Base-by-base conservation (phyloP, 2,888 invertebrate genomes). In the Acronicta psi region DNA sequence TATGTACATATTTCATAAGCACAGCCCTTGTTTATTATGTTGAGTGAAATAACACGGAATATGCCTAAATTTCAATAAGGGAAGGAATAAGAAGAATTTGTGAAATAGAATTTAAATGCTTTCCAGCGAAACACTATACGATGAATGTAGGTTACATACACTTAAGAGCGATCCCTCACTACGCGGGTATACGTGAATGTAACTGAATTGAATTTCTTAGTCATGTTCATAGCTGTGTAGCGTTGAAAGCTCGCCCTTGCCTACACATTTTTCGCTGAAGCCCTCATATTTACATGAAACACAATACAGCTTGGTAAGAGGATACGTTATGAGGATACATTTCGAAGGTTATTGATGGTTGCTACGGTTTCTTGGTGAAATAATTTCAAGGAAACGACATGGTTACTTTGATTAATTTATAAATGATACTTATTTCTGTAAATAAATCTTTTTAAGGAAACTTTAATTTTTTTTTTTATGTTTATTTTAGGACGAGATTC, bases 171-270 rank as follows among this genome's bases (percentile, higher is more conserved):
- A 60, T 72, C 59, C 59, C 36, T 56, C 51, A 58, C 47, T 59
- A 51, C 38, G 3, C 6, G 57, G 37, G 40, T 41, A 52, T 52
- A 43, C 31, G 40, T 38, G 44, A 34, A 70, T 73, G 70, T 59
- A 76, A 61, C 74, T 64, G 73, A 83, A 84, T 84, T 80, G 81
- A 83, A 83, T 85, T 81, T 80, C 80, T 79, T 81, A 83, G 83
- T 83, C 82, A 80, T 78, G 79, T 79, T 82, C 71, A 56, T 50
- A 51, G 53, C 53, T 56, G 43, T 45, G 62, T 58, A 58, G 63
- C 54, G 56, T 57, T 69, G 55, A 69, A 61, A 65, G 70, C 60
- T 58, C 46, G 50, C 59, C 57, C 49, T 37, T 57, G 52, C 54
- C 55, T 61, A 61, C 54, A 46, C 62, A 61, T 65, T 73, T 73